A percentile compares a stretch with the other conserved stretches of the same genome.
Evolutionary conservation across 2,888 invertebrate species (phyloP).

Genomic region (Aphodius granarius): DNA sequence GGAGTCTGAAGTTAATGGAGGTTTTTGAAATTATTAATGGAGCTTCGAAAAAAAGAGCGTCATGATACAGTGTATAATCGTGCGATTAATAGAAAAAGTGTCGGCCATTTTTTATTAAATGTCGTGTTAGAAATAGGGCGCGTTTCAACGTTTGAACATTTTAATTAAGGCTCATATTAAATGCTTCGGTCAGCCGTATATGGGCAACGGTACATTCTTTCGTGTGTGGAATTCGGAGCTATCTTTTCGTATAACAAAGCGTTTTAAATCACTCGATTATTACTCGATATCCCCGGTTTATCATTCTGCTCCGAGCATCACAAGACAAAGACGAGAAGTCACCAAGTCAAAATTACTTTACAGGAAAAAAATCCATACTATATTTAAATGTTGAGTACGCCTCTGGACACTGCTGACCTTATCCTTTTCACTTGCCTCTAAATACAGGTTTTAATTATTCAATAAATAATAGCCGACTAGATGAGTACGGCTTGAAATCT

Average conservation of each 20-base stretch:
- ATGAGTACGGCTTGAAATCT: conserved; percentile 1
- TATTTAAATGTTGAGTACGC: conserved; percentile 4
- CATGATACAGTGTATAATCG: background rate
- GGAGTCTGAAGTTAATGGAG: background rate
- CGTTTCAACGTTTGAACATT: background rate
- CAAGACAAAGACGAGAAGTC: background rate
- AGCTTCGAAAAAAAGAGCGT: conserved; percentile 9
- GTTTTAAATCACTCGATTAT: background rate
- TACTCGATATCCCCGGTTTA: background rate
- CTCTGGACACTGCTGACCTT: conserved; percentile 8
- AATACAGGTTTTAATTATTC: conserved; percentile 15
- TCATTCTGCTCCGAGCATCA: background rate
- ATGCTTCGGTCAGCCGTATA: background rate
- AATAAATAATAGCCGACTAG: conserved; percentile 12
- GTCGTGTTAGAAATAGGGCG: background rate
- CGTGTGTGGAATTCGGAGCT: background rate
- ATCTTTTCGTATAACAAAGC: background rate
- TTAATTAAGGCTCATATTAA: background rate
- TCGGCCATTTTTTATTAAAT: background rate
- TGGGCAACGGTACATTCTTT: background rate
- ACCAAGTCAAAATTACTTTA: background rate
- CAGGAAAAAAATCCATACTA: conserved; percentile 1
- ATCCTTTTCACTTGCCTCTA: conserved; percentile 5
- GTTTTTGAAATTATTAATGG: conserved; percentile 16
- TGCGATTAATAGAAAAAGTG: background rate